Evolutionary conservation across 2,888 invertebrate species (phyloP).

Genomic region (Catocala sponsa): DNA sequence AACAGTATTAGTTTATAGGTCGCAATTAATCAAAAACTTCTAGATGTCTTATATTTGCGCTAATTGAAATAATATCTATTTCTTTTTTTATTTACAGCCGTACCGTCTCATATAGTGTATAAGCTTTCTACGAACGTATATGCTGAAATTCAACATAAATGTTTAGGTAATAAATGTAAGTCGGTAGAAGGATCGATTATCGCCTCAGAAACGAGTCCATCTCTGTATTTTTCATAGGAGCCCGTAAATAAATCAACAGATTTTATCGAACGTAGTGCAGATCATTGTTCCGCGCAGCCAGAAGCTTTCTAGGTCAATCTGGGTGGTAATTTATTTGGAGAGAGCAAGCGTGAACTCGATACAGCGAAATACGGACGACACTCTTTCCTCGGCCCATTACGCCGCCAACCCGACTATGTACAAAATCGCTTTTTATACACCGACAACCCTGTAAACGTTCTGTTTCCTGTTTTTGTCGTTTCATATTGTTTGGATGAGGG

Average conservation of each 20-base stretch:
- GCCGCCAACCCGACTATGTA: slow-evolving; percentile 57
- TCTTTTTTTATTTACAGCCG: slow-evolving; percentile 21
- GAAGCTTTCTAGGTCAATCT: slow-evolving; percentile 79
- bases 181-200: slow-evolving; percentile 26
- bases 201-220: slow-evolving; percentile 23
- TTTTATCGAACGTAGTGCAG: slow-evolving; percentile 47
- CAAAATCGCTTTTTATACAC: slow-evolving; percentile 63
- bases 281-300: slow-evolving; percentile 65
- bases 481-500: slow-evolving; percentile 55
- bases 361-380: slow-evolving; percentile 63
- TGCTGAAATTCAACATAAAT: no score
- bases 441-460: slow-evolving; percentile 57
- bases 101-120: not conserved
- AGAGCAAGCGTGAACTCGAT: slow-evolving; percentile 69
- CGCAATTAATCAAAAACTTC: slow-evolving; percentile 42
- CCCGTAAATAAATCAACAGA: slow-evolving; percentile 46
- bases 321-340: slow-evolving; percentile 77
- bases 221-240: slow-evolving; percentile 30
- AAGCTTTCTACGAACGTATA: no score
- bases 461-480: slow-evolving; percentile 57
- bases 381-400: slow-evolving; percentile 56
- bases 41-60: slow-evolving; percentile 18
- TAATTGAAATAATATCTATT: slow-evolving; percentile 23
- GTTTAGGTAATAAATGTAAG: not conserved
- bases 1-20: slow-evolving; percentile 40